Conservation (phyloP, 1,140 invertebrate species). For the Pseudomyrmex flavicornis region DNA sequence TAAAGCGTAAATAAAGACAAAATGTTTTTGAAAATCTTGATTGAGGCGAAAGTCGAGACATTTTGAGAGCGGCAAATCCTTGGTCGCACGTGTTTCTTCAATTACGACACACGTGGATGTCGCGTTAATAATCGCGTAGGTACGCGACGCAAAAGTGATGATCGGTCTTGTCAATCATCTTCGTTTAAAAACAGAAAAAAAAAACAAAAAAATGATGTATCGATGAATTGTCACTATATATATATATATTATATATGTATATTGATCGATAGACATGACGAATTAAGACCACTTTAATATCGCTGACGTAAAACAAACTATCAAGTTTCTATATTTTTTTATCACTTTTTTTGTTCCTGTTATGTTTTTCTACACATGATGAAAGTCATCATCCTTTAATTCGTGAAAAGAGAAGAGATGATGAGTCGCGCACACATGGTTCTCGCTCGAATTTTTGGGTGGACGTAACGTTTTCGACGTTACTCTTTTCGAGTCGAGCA, state of each 20-base stretch:
- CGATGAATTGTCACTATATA: too few relatives aligned
- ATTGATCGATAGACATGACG: neutral
- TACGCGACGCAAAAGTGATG: neutral
- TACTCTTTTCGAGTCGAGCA: too few relatives aligned
- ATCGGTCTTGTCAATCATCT: neutral
- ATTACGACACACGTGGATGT: too few relatives aligned
- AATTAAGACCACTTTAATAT: neutral
- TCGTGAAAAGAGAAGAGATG: constrained; percentile 5
- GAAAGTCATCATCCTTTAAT: neutral
- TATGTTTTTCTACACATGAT: neutral
- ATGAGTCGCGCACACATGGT: neutral
- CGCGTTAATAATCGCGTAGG: neutral
- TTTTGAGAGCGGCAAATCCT: too few relatives aligned
- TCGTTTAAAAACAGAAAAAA: too few relatives aligned
- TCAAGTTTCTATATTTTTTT: neutral
- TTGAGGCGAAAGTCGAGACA: too few relatives aligned
- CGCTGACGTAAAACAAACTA: neutral
- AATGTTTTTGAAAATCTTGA: too few relatives aligned
- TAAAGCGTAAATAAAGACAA: too few relatives aligned
- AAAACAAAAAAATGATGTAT: too few relatives aligned
- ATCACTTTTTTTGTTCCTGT: neutral
- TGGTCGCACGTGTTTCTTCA: too few relatives aligned
- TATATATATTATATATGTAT: too few relatives aligned
- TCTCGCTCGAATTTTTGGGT: neutral
- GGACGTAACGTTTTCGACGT: neutral